Evolutionary conservation across 2,113 vertebrate genomes (phyloP).

Genomic region (Neopipo cinnamomea): DNA sequence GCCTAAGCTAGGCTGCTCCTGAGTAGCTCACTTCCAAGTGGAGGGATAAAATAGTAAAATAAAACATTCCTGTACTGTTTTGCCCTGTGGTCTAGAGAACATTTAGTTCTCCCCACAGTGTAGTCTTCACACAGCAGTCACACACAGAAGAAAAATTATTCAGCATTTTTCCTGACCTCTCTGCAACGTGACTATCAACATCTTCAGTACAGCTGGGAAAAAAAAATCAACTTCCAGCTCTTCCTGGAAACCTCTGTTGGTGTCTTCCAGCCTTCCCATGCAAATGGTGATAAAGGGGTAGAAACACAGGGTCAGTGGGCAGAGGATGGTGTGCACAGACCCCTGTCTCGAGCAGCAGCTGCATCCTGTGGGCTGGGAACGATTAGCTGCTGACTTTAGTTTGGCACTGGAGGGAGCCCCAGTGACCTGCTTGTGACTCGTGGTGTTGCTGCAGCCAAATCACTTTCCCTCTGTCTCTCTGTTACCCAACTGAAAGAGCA

Average conservation of each 20-base stretch:
- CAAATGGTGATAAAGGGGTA: background rate
- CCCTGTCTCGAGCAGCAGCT: rapidly evolving
- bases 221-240: background rate
- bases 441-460: background rate
- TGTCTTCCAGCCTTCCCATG: background rate
- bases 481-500: background rate
- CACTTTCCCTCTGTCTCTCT: background rate
- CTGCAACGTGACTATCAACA: background rate
- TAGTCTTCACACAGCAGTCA: background rate
- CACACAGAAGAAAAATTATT: background rate
- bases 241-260: background rate
- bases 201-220: background rate
- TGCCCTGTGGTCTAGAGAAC: background rate
- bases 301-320: background rate
- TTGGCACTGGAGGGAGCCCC: background rate
- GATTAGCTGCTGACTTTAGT: background rate
- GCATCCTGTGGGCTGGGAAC: background rate
- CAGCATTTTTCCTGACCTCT: background rate
- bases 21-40: background rate
- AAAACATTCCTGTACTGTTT: background rate
- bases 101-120: background rate
- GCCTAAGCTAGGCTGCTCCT: background rate
- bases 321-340: background rate
- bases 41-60: background rate
- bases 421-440: background rate